phyloP scores from a whole-genome alignment of 2,113 vertebrate species.

The Chunga burmeisteri region DNA sequence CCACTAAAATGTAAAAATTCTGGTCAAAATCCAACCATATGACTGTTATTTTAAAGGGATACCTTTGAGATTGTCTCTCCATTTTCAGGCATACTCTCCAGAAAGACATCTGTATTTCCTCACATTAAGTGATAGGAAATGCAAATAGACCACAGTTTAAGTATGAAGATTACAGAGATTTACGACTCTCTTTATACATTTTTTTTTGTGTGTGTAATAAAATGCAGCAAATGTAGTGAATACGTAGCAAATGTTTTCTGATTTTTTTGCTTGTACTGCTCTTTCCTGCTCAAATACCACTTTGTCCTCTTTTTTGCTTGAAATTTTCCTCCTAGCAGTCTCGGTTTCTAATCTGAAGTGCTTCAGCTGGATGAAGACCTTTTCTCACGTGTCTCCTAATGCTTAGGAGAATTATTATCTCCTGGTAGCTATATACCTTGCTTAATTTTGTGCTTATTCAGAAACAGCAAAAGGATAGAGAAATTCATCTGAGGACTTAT shows the following conservation, averaged over 20 bases:
- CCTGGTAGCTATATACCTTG: neutral
- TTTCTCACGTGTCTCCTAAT: neutral
- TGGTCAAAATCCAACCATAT: neutral
- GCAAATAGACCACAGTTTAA: neutral
- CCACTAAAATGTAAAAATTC: neutral
- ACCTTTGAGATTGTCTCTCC: neutral
- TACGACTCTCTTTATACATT: neutral
- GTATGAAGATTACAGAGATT: neutral
- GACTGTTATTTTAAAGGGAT: neutral
- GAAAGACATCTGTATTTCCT: constrained; percentile 11
- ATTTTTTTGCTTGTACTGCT: neutral
- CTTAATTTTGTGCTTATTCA: neutral
- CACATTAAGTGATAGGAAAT: neutral
- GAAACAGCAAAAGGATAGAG: neutral
- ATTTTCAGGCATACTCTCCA: neutral
- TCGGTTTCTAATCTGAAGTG: neutral
- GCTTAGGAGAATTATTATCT: neutral
- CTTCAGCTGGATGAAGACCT: neutral
- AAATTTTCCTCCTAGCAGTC: neutral
- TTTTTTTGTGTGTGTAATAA: neutral
- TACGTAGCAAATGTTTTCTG: neutral
- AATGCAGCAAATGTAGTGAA: neutral
- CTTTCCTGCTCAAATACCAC: neutral
- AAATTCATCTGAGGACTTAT: neutral
- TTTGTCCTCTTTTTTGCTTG: neutral